phyloP scores from a whole-genome alignment of 1,140 invertebrate genomes.

The Zaprionus taronus region DNA sequence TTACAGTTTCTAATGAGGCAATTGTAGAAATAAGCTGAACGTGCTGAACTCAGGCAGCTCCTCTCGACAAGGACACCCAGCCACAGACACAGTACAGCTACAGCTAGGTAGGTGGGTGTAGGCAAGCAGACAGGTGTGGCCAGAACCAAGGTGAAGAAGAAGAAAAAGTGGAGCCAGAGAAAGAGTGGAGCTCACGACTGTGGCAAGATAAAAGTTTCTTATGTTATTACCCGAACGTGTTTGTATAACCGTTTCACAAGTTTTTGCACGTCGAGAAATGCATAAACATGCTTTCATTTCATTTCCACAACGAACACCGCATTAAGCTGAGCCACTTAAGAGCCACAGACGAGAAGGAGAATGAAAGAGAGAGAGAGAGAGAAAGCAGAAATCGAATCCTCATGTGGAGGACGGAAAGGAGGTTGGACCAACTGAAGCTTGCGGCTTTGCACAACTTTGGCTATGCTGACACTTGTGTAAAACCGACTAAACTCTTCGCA shows the following conservation, averaged over 20 bases:
- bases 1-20: slow-evolving; percentile 68
- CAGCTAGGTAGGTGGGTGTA: too few relatives aligned
- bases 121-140: slow-evolving; percentile 12
- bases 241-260: slow-evolving; percentile 65
- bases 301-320: slow-evolving; percentile 32
- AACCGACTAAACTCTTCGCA: slow-evolving; percentile 37
- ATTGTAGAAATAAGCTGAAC: slow-evolving; percentile 68
- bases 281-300: slow-evolving; percentile 63
- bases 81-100: neutral
- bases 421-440: neutral
- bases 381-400: slow-evolving; percentile 17
- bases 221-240: slow-evolving; percentile 68
- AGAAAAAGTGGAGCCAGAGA: neutral
- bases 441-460: slow-evolving; percentile 36
- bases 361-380: slow-evolving; percentile 13
- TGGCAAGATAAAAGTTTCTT: slow-evolving; percentile 66
- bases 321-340: slow-evolving; percentile 43
- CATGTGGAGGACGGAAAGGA: neutral
- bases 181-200: slow-evolving; percentile 41
- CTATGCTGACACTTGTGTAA: slow-evolving; percentile 45
- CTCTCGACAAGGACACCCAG: slow-evolving; percentile 22
- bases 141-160: neutral
- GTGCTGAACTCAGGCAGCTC: slow-evolving; percentile 39
- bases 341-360: neutral
- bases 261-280: slow-evolving; percentile 56